phyloP scores from a whole-genome alignment of 2,797 vertebrate genomes.

The Chelmon rostratus region DNA sequence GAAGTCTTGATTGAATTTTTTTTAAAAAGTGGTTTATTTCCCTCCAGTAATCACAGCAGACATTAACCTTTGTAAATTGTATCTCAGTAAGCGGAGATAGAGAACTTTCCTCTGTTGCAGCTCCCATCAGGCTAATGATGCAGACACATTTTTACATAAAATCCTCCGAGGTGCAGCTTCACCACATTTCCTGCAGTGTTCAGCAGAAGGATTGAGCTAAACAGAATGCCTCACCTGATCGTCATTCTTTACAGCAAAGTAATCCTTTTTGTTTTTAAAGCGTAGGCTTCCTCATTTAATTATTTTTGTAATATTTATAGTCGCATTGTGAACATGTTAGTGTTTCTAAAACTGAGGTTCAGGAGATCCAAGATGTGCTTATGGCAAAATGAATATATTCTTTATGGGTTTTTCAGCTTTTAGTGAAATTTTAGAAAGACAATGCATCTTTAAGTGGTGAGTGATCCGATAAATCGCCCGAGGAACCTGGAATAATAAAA shows the following conservation, averaged over 20 bases:
- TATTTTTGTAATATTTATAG: not conserved
- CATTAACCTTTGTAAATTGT: not conserved
- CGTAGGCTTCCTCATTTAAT: not conserved
- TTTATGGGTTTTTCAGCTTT: not conserved
- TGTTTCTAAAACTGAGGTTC: not conserved
- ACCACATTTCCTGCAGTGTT: constrained; percentile 4
- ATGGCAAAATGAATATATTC: not conserved
- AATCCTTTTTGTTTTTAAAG: not conserved
- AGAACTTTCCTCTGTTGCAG: constrained; percentile 14
- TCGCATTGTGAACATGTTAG: not conserved
- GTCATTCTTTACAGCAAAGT: not conserved
- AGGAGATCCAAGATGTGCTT: not conserved
- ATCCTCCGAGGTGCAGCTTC: constrained; percentile 7
- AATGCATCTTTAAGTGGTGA: not conserved
- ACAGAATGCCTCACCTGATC: not conserved
- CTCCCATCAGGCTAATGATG: constrained; percentile 15
- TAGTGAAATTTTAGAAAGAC: not conserved
- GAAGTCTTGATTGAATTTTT: not conserved
- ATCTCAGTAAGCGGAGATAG: not conserved
- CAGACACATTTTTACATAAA: constrained; percentile 4
- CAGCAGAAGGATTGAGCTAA: not conserved
- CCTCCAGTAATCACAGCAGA: not conserved
- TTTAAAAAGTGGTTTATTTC: not conserved
- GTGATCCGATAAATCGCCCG: not conserved
- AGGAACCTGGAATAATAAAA: not conserved